Percentiles rank a stretch among this genome's conserved stretches.
These are phyloP conservation scores for Montipora foliosa DNA, from an alignment of 64 coral and sea anemone species.

Conservation along the genomic window DNA sequence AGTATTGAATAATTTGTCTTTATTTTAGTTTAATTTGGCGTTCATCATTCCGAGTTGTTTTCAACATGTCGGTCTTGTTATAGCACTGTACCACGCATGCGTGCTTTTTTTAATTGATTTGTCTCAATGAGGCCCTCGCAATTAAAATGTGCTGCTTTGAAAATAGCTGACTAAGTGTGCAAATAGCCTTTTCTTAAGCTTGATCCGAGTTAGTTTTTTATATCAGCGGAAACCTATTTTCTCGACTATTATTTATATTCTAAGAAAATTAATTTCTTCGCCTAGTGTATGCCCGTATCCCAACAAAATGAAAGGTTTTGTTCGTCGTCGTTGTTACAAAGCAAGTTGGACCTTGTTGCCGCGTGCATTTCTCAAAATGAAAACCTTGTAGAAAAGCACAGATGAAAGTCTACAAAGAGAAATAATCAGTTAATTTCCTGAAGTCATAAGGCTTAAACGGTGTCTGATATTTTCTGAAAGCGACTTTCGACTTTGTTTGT, in stretches of 20 bases:
- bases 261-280: slow-evolving; percentile 44
- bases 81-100: slow-evolving; percentile 5
- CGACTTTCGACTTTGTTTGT: slow-evolving; percentile 55
- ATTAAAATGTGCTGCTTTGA: slow-evolving; percentile 34
- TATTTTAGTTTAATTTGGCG: not conserved
- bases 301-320: slow-evolving; percentile 11
- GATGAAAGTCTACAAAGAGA: not conserved
- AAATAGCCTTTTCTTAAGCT: slow-evolving; percentile 38
- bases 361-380: not conserved
- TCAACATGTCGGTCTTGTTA: slow-evolving; percentile 13
- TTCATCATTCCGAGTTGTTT: not conserved
- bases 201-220: slow-evolving; percentile 47
- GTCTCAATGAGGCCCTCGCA: not conserved
- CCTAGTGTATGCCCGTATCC: not conserved
- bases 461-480: slow-evolving; percentile 38
- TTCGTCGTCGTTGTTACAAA: not conserved
- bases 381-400: not conserved
- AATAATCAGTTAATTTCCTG: slow-evolving; percentile 59
- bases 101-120: slow-evolving; percentile 21
- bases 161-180: slow-evolving; percentile 32
- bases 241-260: slow-evolving; percentile 45
- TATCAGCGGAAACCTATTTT: slow-evolving; percentile 37
- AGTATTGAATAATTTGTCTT: not conserved
- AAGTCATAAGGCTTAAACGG: slow-evolving; percentile 47
- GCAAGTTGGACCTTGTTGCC: not conserved